Evolutionary conservation across 1,140 invertebrate genomes (phyloP).

Genomic region (Aphidius gifuensis): DNA sequence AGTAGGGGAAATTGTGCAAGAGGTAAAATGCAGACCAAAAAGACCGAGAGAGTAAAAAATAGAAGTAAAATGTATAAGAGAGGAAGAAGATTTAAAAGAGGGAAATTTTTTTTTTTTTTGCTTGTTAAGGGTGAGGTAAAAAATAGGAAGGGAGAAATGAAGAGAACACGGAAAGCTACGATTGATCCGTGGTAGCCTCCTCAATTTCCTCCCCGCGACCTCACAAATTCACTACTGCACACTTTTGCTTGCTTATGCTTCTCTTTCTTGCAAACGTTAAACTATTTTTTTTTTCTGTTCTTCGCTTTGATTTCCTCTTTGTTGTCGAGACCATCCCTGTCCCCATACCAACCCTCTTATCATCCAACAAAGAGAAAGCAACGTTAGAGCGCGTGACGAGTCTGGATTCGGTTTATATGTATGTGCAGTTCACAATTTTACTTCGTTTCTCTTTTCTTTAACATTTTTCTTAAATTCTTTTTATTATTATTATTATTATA

Average conservation of each 20-base stretch:
- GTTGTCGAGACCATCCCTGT: conserved; percentile 9
- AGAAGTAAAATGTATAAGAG: neutral
- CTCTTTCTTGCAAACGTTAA: conserved; percentile 8
- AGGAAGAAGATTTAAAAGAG: too few species aligned
- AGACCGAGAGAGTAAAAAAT: neutral
- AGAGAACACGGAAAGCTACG: conserved; percentile 47
- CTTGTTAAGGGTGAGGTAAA: conserved; percentile 30
- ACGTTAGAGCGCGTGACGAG: conserved; percentile 17
- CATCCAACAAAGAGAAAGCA: conserved; percentile 1
- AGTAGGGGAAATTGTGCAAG: conserved; percentile 17
- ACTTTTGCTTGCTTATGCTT: conserved; percentile 35
- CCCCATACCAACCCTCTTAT: neutral
- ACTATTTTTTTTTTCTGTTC: conserved; percentile 18
- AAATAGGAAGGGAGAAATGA: conserved; percentile 24
- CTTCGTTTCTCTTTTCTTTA: conserved; percentile 9
- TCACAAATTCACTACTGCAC: conserved; percentile 46
- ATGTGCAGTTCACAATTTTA: conserved; percentile 5
- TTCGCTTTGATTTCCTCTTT: conserved; percentile 16
- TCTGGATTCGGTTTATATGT: neutral
- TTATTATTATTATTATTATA: neutral
- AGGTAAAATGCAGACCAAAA: conserved; percentile 25
- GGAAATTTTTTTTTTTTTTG: too few species aligned
- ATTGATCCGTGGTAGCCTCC: conserved; percentile 50
- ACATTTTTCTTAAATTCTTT: neutral
- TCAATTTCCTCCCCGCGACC: conserved; percentile 31